Conservation (phyloP, 2,113 vertebrate species). For the Leucoraja erinaceus region DNA sequence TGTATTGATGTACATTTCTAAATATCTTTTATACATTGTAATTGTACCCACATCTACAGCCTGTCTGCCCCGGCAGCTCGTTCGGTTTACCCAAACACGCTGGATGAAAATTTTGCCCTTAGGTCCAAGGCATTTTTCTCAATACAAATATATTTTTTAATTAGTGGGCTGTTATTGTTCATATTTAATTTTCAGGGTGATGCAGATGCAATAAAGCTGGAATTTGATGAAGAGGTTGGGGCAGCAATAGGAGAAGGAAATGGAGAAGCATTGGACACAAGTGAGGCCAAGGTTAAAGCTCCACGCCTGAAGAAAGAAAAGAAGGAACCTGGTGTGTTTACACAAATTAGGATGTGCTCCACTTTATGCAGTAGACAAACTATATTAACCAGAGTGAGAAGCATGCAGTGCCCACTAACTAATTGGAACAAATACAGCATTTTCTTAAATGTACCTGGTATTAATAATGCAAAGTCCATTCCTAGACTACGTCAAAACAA, state of each 20-base stretch:
- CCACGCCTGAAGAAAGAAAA: slow-evolving; percentile 77
- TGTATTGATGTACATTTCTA: no score
- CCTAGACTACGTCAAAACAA: background rate
- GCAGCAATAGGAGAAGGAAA: slow-evolving; percentile 58
- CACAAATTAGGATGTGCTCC: background rate
- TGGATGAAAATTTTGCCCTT: no score
- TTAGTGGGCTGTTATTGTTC: background rate
- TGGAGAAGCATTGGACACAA: slow-evolving; percentile 60
- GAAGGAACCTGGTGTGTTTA: slow-evolving; percentile 78
- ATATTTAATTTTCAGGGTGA: slow-evolving; percentile 62
- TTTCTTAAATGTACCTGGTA: background rate
- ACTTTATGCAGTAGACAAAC: background rate
- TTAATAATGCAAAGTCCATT: background rate
- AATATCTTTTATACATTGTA: no score
- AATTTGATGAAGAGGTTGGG: slow-evolving; percentile 81
- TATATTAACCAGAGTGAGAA: background rate
- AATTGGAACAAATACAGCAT: background rate
- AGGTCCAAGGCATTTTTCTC: no score
- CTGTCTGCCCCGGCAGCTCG: no score
- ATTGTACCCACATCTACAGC: no score
- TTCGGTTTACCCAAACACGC: no score
- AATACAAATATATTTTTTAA: background rate
- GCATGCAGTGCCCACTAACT: background rate
- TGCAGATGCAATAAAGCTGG: slow-evolving; percentile 72
- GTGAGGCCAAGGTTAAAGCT: slow-evolving; percentile 60